These are phyloP conservation scores for Hippoglossus stenolepis DNA, from an alignment of 2,113 vertebrate genomes.

Conservation along the genomic window DNA sequence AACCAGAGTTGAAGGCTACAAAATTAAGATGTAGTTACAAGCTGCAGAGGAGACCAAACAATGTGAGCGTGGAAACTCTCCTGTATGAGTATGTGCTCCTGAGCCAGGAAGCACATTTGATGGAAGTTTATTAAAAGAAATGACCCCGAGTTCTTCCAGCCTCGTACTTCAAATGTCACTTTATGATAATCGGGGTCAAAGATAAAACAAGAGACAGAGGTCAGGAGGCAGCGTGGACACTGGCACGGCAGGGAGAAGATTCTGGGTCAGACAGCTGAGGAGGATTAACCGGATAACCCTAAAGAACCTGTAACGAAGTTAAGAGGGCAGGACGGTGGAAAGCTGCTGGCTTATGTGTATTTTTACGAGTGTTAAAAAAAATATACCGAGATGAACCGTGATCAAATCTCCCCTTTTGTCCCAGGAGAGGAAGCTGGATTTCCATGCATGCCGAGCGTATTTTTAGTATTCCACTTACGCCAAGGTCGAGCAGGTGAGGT, in stretches of 20 bases:
- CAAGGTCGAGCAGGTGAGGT: conserved; percentile 49
- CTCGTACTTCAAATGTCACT: not conserved
- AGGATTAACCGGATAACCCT: conserved; percentile 52
- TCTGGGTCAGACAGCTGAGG: conserved; percentile 58
- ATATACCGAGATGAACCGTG: not conserved
- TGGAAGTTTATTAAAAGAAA: not conserved
- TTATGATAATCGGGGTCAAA: not conserved
- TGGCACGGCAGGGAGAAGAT: conserved; percentile 28
- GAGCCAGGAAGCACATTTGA: not conserved
- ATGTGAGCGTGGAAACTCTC: too few species aligned
- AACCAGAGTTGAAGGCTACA: too few species aligned
- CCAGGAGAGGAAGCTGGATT: conserved; percentile 11
- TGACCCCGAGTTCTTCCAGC: not conserved
- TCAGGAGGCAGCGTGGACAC: conserved; percentile 22
- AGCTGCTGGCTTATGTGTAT: conserved; percentile 25
- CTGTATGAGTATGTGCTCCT: not conserved
- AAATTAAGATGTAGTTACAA: too few species aligned
- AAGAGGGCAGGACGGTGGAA: not conserved
- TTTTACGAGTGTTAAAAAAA: not conserved
- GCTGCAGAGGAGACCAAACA: too few species aligned
- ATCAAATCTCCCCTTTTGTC: not conserved
- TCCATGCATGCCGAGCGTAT: conserved; percentile 13
- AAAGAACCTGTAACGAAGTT: too few species aligned
- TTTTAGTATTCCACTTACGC: conserved; percentile 46
- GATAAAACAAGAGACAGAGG: not conserved